Percentiles rank a stretch among this genome's conserved stretches.
Evolutionary conservation across 92 coral and sea anemone genomes (phyloP).

Genomic region (Phymanthus crucifer): DNA sequence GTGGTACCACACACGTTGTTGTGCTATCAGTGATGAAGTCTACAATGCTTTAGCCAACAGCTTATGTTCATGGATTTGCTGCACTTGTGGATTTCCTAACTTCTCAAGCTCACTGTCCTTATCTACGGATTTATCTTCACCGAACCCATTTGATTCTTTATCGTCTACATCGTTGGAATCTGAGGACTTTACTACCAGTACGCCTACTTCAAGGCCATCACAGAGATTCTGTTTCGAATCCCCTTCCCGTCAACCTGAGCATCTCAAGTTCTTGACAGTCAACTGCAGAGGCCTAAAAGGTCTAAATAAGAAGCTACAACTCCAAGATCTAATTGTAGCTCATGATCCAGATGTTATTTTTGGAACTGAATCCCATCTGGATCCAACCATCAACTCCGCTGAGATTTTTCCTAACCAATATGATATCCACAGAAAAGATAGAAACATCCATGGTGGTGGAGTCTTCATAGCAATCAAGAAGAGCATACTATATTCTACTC

Average conservation of each 20-base stretch:
- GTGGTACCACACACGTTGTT: slow-evolving; percentile 41
- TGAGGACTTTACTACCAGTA: neutral
- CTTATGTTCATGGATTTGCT: slow-evolving; percentile 46
- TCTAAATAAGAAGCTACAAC: neutral
- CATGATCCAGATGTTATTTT: slow-evolving; percentile 48
- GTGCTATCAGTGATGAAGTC: slow-evolving; percentile 14
- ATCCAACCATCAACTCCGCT: slow-evolving; percentile 29
- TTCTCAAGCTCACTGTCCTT: slow-evolving; percentile 34
- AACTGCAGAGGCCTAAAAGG: slow-evolving; percentile 39
- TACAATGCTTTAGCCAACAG: slow-evolving; percentile 36
- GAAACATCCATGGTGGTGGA: slow-evolving; percentile 15
- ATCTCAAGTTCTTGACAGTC: slow-evolving; percentile 18
- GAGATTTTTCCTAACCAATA: slow-evolving; percentile 39
- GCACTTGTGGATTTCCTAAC: slow-evolving; percentile 41
- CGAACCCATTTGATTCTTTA: slow-evolving; percentile 15
- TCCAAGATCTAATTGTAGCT: slow-evolving; percentile 38
- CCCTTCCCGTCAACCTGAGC: neutral
- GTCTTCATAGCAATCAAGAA: slow-evolving; percentile 39
- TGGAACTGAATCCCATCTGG: slow-evolving; percentile 55
- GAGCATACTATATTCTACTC: slow-evolving; percentile 25
- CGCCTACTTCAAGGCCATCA: slow-evolving; percentile 1
- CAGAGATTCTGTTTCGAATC: neutral
- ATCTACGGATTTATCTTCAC: neutral
- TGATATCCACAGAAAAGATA: slow-evolving; percentile 37
- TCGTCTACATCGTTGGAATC: slow-evolving; percentile 18